Evolutionary conservation across 2,113 vertebrate genomes (phyloP).

Genomic region (Symphodus melops): DNA sequence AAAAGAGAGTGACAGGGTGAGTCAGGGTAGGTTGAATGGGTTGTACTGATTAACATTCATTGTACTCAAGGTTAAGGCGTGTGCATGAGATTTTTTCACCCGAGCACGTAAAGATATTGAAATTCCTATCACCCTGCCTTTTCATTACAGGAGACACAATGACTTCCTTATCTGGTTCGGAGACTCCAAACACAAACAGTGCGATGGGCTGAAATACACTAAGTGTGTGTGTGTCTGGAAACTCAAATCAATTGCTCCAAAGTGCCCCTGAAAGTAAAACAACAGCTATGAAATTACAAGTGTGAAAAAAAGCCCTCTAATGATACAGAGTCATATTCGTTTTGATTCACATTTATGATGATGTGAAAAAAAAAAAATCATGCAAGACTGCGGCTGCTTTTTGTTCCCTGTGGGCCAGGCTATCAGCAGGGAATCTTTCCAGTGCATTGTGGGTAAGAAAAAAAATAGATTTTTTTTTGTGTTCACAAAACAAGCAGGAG

Average conservation of each 20-base stretch:
- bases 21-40: not conserved
- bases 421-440: slow-evolving; percentile 38
- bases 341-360: slow-evolving; percentile 20
- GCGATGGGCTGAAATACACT: not conserved
- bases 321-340: slow-evolving; percentile 17
- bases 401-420: slow-evolving; percentile 3
- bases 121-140: slow-evolving; percentile 51
- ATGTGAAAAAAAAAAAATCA: slow-evolving; percentile 10
- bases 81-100: not conserved
- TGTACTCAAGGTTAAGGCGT: slow-evolving; percentile 28
- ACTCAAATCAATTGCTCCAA: not conserved
- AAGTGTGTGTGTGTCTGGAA: not conserved
- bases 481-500: slow-evolving; percentile 7
- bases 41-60: slow-evolving; percentile 30
- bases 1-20: not conserved
- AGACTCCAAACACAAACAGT: slow-evolving; percentile 41
- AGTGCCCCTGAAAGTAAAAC: slow-evolving; percentile 40
- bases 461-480: slow-evolving; percentile 4
- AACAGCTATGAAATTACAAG: slow-evolving; percentile 39
- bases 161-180: slow-evolving; percentile 63
- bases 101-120: slow-evolving; percentile 31
- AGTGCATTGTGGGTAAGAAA: slow-evolving; percentile 32
- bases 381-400: not conserved
- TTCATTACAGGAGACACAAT: slow-evolving; percentile 61
- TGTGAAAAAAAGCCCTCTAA: not conserved